Conservation (phyloP, 2,888 invertebrate genomes). For the Oligia strigilis region DNA sequence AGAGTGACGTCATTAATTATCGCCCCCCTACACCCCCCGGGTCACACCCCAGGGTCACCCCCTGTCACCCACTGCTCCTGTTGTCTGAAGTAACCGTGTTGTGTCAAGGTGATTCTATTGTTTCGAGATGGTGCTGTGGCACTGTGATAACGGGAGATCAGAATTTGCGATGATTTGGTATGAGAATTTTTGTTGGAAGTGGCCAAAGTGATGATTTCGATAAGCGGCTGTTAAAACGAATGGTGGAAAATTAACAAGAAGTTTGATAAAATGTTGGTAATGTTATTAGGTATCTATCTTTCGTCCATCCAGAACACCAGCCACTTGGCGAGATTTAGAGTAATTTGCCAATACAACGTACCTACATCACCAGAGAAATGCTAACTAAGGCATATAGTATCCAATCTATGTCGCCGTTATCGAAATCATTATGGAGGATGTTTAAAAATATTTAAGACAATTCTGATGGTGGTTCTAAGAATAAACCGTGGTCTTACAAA, state of each 20-base stretch:
- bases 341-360: not conserved
- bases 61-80: constrained; percentile 58
- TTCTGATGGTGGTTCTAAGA: not conserved
- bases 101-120: constrained; percentile 88
- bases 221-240: not conserved
- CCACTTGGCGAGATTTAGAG: not conserved
- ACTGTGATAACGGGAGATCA: constrained; percentile 52
- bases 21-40: constrained; percentile 55
- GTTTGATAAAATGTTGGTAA: not conserved
- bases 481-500: not conserved
- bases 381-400: not conserved
- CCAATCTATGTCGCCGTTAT: not conserved
- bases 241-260: no score
- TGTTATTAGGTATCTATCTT: no score
- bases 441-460: not conserved
- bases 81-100: constrained; percentile 75
- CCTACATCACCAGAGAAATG: no score
- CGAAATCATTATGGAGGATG: not conserved
- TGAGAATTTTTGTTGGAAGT: not conserved
- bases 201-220: not conserved
- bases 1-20: constrained; percentile 88
- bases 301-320: not conserved
- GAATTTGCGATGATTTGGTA: not conserved
- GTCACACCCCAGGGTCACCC: constrained; percentile 59
- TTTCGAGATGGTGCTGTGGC: constrained; percentile 71